Percentiles rank a stretch among this genome's conserved stretches.
Evolutionary conservation across 2,888 invertebrate genomes (phyloP).

Genomic region (Tipula helvola): DNA sequence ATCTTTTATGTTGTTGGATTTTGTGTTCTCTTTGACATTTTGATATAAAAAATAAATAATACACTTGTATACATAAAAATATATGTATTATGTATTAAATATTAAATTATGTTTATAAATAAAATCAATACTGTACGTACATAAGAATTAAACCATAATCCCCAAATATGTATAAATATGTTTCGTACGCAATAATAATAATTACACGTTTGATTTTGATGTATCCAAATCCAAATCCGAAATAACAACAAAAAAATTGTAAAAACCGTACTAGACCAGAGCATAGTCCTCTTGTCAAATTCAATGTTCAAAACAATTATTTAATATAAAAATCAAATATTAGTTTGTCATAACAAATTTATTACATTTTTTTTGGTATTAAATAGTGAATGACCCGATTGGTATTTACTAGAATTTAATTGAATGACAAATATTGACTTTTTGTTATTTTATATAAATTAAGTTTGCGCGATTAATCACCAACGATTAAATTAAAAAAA

Average conservation of each 20-base stretch:
- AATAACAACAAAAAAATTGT: background rate
- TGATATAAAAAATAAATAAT: background rate
- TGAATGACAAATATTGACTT: background rate
- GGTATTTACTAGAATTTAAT: background rate
- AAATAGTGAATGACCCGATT: background rate
- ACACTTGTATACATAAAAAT: background rate
- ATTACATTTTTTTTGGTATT: background rate
- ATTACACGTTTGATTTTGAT: background rate
- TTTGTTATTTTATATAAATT: background rate
- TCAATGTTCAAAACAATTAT: background rate
- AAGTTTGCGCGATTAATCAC: background rate
- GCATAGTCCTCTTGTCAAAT: background rate
- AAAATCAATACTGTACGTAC: background rate
- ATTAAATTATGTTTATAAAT: background rate
- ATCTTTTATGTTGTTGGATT: background rate
- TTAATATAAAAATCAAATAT: background rate
- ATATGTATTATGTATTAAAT: background rate
- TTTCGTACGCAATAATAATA: background rate
- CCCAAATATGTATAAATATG: background rate
- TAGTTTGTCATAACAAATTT: background rate
- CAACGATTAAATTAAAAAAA: background rate
- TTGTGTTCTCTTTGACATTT: background rate
- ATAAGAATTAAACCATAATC: background rate
- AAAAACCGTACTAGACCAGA: background rate
- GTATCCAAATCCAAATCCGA: background rate